Percentiles rank a stretch among this genome's conserved stretches.
These are phyloP conservation scores for Pleuronectes platessa DNA, from an alignment of 2,113 vertebrate genomes.

Conservation along the genomic window DNA sequence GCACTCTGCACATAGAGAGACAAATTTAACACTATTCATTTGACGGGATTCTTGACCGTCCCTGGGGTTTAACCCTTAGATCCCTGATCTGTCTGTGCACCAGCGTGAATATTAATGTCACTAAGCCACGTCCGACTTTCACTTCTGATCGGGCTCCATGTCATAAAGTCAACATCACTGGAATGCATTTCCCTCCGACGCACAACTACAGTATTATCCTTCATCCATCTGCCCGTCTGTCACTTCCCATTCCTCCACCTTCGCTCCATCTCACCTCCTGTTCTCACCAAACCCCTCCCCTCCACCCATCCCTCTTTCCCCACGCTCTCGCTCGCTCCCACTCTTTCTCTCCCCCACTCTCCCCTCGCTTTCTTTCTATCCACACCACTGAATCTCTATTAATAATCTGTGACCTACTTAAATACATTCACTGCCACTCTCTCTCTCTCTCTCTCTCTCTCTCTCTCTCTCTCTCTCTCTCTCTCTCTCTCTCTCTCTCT, in stretches of 20 bases:
- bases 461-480: slow-evolving; percentile 29
- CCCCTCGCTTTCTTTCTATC: slow-evolving; percentile 76
- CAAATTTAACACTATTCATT: background rate
- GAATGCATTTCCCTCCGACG: slow-evolving; percentile 51
- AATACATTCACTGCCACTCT: slow-evolving; percentile 82
- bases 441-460: slow-evolving; percentile 53
- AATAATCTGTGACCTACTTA: slow-evolving; percentile 89
- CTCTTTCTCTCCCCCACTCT: slow-evolving; percentile 44
- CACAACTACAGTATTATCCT: slow-evolving; percentile 67
- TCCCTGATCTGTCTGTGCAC: slow-evolving; percentile 2
- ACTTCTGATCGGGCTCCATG: slow-evolving; percentile 46
- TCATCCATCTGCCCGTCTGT: slow-evolving; percentile 74
- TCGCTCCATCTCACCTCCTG: slow-evolving; percentile 61
- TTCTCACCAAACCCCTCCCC: slow-evolving; percentile 41
- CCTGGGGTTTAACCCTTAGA: slow-evolving; percentile 23
- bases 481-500: slow-evolving; percentile 37
- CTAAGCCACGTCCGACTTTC: slow-evolving; percentile 54
- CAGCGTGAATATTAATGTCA: slow-evolving; percentile 28
- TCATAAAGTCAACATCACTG: slow-evolving; percentile 66
- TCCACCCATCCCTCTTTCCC: slow-evolving; percentile 50
- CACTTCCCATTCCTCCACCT: slow-evolving; percentile 68
- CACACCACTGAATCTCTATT: slow-evolving; percentile 85
- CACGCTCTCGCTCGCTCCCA: slow-evolving; percentile 19
- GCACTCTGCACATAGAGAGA: background rate
- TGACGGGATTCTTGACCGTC: background rate